phyloP scores from a whole-genome alignment of 2,888 invertebrate genomes.

The Polyommatus iphigenia region DNA sequence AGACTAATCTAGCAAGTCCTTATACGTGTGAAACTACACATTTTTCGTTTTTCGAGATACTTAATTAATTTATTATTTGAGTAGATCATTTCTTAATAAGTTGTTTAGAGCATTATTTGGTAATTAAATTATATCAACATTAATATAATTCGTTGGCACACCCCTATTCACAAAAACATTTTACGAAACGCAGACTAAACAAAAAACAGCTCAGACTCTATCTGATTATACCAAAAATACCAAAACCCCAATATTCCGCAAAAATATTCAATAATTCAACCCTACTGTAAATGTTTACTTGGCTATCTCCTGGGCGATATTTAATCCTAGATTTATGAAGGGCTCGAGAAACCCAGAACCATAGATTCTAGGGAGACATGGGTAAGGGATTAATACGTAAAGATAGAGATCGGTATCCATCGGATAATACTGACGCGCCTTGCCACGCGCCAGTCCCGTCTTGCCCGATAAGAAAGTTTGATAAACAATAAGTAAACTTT shows the following conservation, averaged over 20 bases:
- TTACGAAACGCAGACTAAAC: background rate
- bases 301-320: constrained; percentile 4
- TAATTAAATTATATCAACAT: no score
- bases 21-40: no score
- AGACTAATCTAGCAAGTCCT: no score
- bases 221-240: background rate
- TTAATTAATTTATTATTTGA: no score
- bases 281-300: constrained; percentile 9
- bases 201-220: background rate
- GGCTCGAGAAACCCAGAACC: constrained; percentile 49
- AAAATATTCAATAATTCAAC: constrained; percentile 22
- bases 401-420: background rate
- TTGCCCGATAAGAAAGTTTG: background rate
- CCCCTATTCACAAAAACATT: background rate
- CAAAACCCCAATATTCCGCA: constrained; percentile 40
- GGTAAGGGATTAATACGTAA: constrained; percentile 4
- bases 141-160: no score
- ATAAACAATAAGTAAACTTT: background rate
- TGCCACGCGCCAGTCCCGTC: background rate
- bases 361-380: constrained; percentile 2
- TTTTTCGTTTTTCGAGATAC: no score
- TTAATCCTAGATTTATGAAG: constrained; percentile 56
- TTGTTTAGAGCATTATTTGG: no score
- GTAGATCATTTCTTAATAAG: no score
- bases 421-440: background rate